Evolutionary conservation across 64 coral and sea anemone genomes (phyloP), one percentile per base, ranked within the genome.

Genomic region (Pocillopora damicornis): DNA sequence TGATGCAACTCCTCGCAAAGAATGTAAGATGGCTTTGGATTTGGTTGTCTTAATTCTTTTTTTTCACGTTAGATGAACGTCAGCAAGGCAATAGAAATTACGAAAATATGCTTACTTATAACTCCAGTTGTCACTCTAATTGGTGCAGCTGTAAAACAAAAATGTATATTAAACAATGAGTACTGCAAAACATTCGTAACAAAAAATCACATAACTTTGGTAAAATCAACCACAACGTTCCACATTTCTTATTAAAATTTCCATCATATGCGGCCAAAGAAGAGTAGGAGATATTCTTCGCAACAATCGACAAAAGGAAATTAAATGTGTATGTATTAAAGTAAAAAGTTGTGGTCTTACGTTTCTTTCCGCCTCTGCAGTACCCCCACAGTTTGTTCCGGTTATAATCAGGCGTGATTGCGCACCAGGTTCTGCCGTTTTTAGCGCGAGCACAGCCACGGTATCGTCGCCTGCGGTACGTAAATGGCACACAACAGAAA

Each of bases 401-500:
- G 60, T 77, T 83, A 63, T 79, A 91, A 82, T 87, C 86, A 8
- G 82, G 75, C 16, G 90, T 79, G 11, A 77, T 79, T 11, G 90
- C 73, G 13, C 90, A 91, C 90, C 90, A 91, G 65, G 18, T 35
- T 63, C 59, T 34, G 15, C 63, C 64, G 34, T 62, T 35, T 58
- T 63, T 18, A 66, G 45, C 71, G 67, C 17, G 78, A n/a, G 82
- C 75, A 35, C 90, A 92, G 18, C 81, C 77, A 2, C 20, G 77
- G 75, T 92, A 92, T 9, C 20, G n/a, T 10, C 60, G 60, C 5
- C 83, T 84, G 10, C 61, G 36, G 66, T 92, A 87, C 11, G 34
- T 87, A 22, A 92, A 92, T 25, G 90, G 83, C 17, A 80, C 63
- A 26, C 90, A 92, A 58, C 90, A 92, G 35, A 87, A 73, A 6